These are phyloP conservation scores for Pomacea maculata DNA, from an alignment of 1,140 invertebrate species.

Conservation along the genomic window DNA sequence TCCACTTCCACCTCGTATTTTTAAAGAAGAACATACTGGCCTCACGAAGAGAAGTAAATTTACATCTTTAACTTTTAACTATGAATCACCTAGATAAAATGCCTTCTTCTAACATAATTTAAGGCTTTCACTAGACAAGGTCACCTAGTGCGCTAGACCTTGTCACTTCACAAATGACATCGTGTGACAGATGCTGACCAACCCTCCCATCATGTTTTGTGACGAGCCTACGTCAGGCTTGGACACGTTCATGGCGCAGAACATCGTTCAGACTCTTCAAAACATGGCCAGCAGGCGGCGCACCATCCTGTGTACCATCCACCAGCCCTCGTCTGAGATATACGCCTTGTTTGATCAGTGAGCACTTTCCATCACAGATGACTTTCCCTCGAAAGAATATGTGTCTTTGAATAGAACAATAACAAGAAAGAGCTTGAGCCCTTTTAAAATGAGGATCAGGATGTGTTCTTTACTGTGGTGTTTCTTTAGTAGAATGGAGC, in stretches of 20 bases:
- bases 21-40: too few relatives aligned
- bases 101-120: too few relatives aligned
- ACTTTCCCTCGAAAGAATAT: too few relatives aligned
- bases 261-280: constrained; percentile 83
- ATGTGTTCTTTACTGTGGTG: too few relatives aligned
- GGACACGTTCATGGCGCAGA: constrained; percentile 91
- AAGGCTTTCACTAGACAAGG: neutral
- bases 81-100: too few relatives aligned
- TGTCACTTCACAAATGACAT: too few relatives aligned
- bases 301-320: constrained; percentile 93
- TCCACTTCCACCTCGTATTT: neutral
- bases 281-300: constrained; percentile 80
- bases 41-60: too few relatives aligned
- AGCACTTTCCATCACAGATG: constrained; percentile 9
- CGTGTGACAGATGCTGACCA: constrained; percentile 80
- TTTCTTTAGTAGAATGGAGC: too few relatives aligned
- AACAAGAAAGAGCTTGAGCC: too few relatives aligned
- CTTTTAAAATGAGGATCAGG: too few relatives aligned
- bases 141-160: neutral
- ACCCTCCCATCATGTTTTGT: constrained; percentile 94
- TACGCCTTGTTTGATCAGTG: constrained; percentile 82
- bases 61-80: too few relatives aligned
- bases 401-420: too few relatives aligned
- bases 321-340: constrained; percentile 94
- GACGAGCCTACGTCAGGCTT: constrained; percentile 95